phyloP scores from a whole-genome alignment of 1,140 invertebrate genomes.

The Diachasmimorpha longicaudata region DNA sequence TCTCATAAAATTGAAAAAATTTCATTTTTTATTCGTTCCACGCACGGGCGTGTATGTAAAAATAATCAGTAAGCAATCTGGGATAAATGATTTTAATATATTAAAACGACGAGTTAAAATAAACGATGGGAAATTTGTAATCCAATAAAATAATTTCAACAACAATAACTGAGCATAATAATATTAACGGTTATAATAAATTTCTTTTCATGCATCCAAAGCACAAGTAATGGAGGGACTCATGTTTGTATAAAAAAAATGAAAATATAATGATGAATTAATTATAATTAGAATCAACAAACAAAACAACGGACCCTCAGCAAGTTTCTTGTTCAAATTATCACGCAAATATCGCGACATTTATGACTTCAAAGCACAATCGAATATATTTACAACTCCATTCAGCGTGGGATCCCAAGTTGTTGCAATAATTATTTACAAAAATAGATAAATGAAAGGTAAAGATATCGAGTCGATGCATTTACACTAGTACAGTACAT shows the following conservation, averaged over 20 bases:
- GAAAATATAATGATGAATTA: neutral
- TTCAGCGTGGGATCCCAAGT: neutral
- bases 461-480: neutral
- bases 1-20: neutral
- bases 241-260: neutral
- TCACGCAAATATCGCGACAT: neutral
- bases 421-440: neutral
- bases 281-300: slow-evolving; percentile 6
- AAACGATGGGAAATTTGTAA: neutral
- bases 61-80: neutral
- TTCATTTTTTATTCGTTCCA: neutral
- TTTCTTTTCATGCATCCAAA: neutral
- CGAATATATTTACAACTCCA: neutral
- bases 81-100: neutral
- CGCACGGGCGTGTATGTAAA: neutral
- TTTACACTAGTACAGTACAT: neutral
- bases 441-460: no score
- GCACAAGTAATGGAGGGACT: neutral
- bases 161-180: neutral
- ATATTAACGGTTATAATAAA: neutral
- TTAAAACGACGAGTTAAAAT: neutral
- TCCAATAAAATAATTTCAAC: neutral
- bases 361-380: neutral
- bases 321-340: neutral
- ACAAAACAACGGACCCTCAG: neutral